These are phyloP conservation scores for Mycetomoellerius zeteki DNA, from an alignment of 1,140 invertebrate species.

Conservation along the genomic window DNA sequence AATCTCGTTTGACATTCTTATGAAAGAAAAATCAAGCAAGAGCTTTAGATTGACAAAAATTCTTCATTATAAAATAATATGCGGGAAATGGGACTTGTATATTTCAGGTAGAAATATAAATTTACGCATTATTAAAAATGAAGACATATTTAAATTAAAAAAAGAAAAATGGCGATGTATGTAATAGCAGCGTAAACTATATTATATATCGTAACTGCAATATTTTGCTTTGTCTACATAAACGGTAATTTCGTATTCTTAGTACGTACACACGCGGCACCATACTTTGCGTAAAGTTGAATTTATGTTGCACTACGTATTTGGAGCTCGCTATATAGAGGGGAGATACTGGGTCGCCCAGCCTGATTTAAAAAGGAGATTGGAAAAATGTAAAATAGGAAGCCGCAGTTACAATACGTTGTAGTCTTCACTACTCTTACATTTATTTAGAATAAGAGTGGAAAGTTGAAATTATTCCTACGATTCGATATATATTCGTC, in stretches of 20 bases:
- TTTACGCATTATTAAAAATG: background rate
- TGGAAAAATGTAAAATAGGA: constrained; percentile 60
- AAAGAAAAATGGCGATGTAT: background rate
- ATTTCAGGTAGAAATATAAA: too few species aligned
- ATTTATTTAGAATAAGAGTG: constrained; percentile 14
- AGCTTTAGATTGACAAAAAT: background rate
- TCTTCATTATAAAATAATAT: background rate
- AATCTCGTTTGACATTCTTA: background rate
- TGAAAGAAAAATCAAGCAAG: background rate
- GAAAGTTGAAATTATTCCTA: background rate
- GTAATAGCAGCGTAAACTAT: background rate
- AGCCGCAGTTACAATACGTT: constrained; percentile 45
- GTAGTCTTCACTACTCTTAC: constrained; percentile 2
- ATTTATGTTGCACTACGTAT: constrained; percentile 48
- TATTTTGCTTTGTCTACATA: constrained; percentile 46
- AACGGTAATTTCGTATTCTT: constrained; percentile 58
- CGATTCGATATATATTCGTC: background rate
- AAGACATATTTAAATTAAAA: background rate
- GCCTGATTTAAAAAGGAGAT: constrained; percentile 58
- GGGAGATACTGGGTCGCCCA: constrained; percentile 10
- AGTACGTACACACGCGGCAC: constrained; percentile 40
- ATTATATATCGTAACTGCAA: constrained; percentile 28
- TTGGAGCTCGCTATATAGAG: constrained; percentile 34
- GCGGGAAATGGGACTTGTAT: background rate
- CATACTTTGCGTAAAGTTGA: constrained; percentile 53